Percentiles rank a stretch among this genome's conserved stretches.
Evolutionary conservation across 2,797 vertebrate genomes (phyloP).

Genomic region (Muraenolepis orangiensis): DNA sequence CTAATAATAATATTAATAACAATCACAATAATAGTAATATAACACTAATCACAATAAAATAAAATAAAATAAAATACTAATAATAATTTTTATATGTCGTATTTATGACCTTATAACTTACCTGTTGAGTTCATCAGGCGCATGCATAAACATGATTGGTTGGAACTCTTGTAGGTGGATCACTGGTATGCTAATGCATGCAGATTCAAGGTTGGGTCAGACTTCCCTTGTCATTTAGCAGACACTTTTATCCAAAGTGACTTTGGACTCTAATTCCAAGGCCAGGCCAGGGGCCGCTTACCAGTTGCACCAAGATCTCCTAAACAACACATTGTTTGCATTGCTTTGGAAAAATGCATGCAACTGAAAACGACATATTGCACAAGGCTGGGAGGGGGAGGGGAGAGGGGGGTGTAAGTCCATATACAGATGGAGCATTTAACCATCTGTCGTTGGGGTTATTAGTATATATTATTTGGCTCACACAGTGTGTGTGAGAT

Average conservation of each 20-base stretch:
- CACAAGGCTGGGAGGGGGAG: too few species aligned
- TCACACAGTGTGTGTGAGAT: slow-evolving; percentile 11
- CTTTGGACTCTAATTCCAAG: not conserved
- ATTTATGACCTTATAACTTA: not conserved
- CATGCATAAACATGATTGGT: not conserved
- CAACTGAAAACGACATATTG: not conserved
- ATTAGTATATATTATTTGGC: slow-evolving; percentile 1
- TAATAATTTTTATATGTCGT: not conserved
- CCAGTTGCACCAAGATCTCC: not conserved
- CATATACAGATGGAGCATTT: slow-evolving; percentile 4
- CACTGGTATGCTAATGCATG: not conserved
- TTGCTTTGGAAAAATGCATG: not conserved
- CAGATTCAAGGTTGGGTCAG: not conserved
- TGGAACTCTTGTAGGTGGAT: not conserved
- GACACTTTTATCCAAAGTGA: too few species aligned
- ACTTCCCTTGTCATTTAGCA: too few species aligned
- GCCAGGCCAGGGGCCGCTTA: not conserved
- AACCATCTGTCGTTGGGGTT: slow-evolving; percentile 13
- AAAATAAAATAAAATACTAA: too few species aligned
- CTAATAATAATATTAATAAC: too few species aligned
- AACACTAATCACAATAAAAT: too few species aligned
- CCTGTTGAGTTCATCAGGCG: not conserved
- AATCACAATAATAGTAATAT: not conserved
- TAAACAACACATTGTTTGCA: too few species aligned
- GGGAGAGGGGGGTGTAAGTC: not conserved